phyloP scores from a whole-genome alignment of 2,888 invertebrate genomes.

The Hypena proboscidalis region DNA sequence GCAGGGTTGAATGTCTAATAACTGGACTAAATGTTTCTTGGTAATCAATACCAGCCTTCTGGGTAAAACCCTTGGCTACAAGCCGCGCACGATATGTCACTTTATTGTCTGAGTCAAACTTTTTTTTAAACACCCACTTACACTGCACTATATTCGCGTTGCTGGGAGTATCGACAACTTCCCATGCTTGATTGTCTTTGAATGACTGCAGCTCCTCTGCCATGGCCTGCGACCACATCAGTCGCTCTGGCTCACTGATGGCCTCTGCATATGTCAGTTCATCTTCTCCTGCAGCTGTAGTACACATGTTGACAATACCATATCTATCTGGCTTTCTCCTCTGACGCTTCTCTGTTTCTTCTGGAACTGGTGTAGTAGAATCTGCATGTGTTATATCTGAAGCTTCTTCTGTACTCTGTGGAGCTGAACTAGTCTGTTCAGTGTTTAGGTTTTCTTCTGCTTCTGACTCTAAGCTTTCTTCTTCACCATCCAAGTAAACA shows the following conservation, averaged over 20 bases:
- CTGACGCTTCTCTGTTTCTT: no score
- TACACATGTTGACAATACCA: no score
- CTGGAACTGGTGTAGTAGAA: no score
- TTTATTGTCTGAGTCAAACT: conserved; percentile 2
- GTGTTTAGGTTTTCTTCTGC: no score
- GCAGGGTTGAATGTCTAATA: not conserved
- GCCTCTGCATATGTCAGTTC: no score
- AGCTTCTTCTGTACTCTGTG: no score
- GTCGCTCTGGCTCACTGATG: not conserved
- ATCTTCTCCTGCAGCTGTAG: no score
- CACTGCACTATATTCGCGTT: conserved; percentile 2
- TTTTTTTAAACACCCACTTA: conserved; percentile 8
- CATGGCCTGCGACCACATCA: not conserved
- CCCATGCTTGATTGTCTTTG: conserved; percentile 6
- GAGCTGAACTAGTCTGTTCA: no score
- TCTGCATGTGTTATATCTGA: no score
- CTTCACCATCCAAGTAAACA: no score
- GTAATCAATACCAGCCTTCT: not conserved
- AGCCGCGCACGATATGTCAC: conserved; percentile 1
- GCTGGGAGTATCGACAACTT: not conserved
- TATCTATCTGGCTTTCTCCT: no score
- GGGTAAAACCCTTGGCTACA: conserved; percentile 8
- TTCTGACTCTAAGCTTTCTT: no score
- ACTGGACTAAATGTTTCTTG: not conserved
- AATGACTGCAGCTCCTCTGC: conserved; percentile 1